Evolutionary conservation across 2,888 invertebrate genomes (phyloP), one percentile per base, ranked within the genome.

Genomic region (Campaea margaritaria): DNA sequence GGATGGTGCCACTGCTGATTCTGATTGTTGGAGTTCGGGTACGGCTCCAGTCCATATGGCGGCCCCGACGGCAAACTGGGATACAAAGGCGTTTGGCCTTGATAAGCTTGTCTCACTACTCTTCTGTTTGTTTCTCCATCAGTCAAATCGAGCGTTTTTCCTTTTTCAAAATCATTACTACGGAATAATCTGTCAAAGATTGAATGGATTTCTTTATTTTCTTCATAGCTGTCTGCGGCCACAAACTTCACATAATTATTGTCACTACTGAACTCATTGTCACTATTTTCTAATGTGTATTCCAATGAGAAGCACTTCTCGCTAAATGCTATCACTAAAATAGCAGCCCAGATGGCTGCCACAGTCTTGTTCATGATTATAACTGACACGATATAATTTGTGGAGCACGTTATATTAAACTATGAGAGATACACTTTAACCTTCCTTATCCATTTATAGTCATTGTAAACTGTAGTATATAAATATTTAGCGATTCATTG

Each of bases 371-470:
- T 60, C 85, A 85, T 82, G 74, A 72, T 83, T 57, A 67, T 58
- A 51, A 78, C 75, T 79, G 68, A 67, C 63, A 54, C 36, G 43
- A 65, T 16, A 58, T 67, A 59, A 12, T 62, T 28, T 42, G 39
- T 56, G 51, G 39, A 45, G 53, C 64, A 41, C 48, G 27, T 54
- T 55, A 61, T 50, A 44, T 59, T 56, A 62, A 49, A 52, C 21
- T 64, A 55, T 57, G 55, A 48, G 44, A 15, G 75, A 79, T 82
- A 76, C 69, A 74, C 81, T 78, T 71, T 68, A 76, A 78, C 82
- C 83, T 78, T 76, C 61, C 66, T 75, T 78, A 81, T 81, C 78
- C 55, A 31, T 64, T 41, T 58, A 51, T 59, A 42, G 52, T 42
- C 52, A 48, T 50, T 60, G 31, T 45, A 21, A 21, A 58, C 38